Conservation (phyloP, 2,797 vertebrate species). For the Typhlichthys subterraneus region DNA sequence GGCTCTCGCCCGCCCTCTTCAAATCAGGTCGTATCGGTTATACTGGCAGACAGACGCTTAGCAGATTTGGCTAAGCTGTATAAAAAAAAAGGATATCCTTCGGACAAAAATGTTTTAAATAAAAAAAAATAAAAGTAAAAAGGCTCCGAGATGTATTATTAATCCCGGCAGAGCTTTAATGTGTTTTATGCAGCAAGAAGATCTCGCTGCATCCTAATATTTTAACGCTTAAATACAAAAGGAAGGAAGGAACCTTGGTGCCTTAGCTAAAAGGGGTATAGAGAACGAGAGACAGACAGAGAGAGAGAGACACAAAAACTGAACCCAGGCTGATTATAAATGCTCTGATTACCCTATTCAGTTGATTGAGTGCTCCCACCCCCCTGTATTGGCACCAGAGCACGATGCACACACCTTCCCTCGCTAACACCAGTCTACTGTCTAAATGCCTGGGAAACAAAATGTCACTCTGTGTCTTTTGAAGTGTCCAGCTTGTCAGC, state of each 20-base stretch:
- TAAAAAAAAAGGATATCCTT: slow-evolving; percentile 59
- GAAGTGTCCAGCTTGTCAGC: too few relatives aligned
- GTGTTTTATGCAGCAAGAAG: slow-evolving; percentile 56
- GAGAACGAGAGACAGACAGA: not conserved
- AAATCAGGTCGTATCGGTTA: slow-evolving; percentile 57
- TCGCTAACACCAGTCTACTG: too few relatives aligned
- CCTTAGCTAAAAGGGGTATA: slow-evolving; percentile 41
- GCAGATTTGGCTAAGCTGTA: slow-evolving; percentile 59
- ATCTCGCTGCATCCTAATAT: slow-evolving; percentile 64
- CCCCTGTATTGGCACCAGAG: too few relatives aligned
- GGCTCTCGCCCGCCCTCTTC: slow-evolving; percentile 29
- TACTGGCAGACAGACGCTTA: slow-evolving; percentile 43
- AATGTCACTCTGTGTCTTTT: too few relatives aligned
- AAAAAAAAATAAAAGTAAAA: slow-evolving; percentile 7
- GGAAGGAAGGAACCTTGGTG: slow-evolving; percentile 21
- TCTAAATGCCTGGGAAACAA: too few relatives aligned
- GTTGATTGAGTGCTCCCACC: too few relatives aligned
- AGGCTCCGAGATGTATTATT: slow-evolving; percentile 67
- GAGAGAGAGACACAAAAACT: not conserved
- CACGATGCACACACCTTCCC: too few relatives aligned
- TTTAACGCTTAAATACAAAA: slow-evolving; percentile 47
- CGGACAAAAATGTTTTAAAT: not conserved
- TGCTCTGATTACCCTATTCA: too few relatives aligned
- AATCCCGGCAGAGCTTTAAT: slow-evolving; percentile 60
- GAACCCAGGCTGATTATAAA: not conserved